Base-by-base conservation (phyloP, 2,888 invertebrate species). In the Volucella inanis region DNA sequence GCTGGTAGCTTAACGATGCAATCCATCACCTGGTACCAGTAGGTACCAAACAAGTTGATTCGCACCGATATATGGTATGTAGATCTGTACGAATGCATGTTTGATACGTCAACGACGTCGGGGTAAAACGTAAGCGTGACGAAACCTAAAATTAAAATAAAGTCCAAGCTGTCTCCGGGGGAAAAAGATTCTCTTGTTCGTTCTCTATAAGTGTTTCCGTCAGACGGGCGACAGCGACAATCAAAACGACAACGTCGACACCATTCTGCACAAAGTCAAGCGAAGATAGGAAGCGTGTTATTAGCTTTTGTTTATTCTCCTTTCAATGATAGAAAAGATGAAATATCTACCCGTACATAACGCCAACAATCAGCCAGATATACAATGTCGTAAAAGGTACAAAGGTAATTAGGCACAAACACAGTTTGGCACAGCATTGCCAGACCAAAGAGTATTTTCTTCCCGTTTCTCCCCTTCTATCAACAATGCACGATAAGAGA, bases 251-350 rank as follows among this genome's bases (percentile, higher is more conserved):
- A 22, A 22, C 22, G 50, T 22, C 11, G 43, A 55, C 49, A 11
- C 57, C 22, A 61, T 43, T 67, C 45, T 45, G 45, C 68, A 31
- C 31, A 61, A 11, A 52, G 61, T n/a, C 59, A 12, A 45, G 18
- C 10, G 59, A 45, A 61, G 77, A 83, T 78, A 83, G 78, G 82
- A 77, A 67, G 49, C 77, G 15, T 68, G 71, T 82, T 67, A 68
- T 68, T 76, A 57, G 62, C 49, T 47, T 72, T 62, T 77, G 65
- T 72, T 77, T 49, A 62, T 47, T 50, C 39, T 64, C 43, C 50
- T 70, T 64, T 8, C 65, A 57, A 14, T 65, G 12, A 14, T 15
- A 49, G 18, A 6, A 45, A 65, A 45, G 15, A 61, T 59, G 50
- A 38, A 57, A 81, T 45, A 31, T 31, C 31, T 31, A 31, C 31